Base-by-base conservation (phyloP, 1,140 invertebrate genomes). In the Pachypeltis micranthus region DNA sequence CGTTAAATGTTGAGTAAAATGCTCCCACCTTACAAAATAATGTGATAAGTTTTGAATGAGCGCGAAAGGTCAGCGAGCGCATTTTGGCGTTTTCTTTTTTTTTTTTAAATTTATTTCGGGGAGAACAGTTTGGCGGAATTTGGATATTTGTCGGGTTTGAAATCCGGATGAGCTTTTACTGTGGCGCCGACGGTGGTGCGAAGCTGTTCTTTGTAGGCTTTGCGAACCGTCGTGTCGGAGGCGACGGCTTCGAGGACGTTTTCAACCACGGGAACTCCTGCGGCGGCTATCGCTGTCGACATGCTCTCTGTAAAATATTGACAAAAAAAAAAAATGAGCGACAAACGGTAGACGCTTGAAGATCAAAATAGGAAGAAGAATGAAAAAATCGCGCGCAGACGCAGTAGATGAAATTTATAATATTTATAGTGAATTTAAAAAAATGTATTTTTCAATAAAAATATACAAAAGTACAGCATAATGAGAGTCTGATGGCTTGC, bases 111-210 rank as follows among this genome's bases (percentile, higher is more conserved):
- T 51, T 51, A 51, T 60, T 64, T 64, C 3, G 57, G 54, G 44
- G 60, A 31, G 55, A 70, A 70, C 16, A 65, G 68, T 59, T 70
- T 70, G 19, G 68, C 56, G 59, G 67, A 63, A 59, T 70, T 70
- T 1, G 70, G 70, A 69, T 70, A 71, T 54, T 68, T 66, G 12
- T 66, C 66, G 29, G 66, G 64, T 16, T 55, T 67, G 57, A 61
- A 71, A 58, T 71, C 70, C 2, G 69, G 68, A 61, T 70, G 54
- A 1, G 65, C 60, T 10, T 63, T 56, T 4, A 70, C 60, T n/a
- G 63, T 64, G 1, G 66, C 44, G 21, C 62, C 60, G 2, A 67
- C 29, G 21, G 62, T 65, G 27, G 26, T 59, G n/a, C 62, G 55
- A 19, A 64, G 62, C 58, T 68, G 65, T 62, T 66, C 64, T 51